Conservation (phyloP, 2,888 invertebrate species). For the Catocala nupta region DNA sequence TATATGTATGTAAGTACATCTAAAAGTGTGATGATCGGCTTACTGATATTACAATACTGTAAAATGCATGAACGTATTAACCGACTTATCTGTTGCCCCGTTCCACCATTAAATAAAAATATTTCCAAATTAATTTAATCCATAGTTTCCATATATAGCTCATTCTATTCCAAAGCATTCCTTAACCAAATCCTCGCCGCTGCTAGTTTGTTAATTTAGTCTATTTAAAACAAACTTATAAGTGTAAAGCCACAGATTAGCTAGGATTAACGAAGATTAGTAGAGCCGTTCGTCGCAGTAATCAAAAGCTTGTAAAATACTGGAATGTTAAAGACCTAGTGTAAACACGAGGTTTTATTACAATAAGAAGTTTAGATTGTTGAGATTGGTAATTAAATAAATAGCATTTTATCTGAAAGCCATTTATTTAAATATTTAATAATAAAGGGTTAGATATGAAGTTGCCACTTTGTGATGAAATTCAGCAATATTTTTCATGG, state of each 20-base stretch:
- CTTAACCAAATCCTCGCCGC: conserved; percentile 38
- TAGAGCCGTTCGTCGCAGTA: conserved; percentile 12
- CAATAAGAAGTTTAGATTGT: background rate
- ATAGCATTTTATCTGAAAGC: background rate
- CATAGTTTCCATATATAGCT: conserved; percentile 29
- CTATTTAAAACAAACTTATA: conserved; percentile 49
- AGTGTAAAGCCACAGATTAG: conserved; percentile 22
- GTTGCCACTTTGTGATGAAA: too few relatives aligned
- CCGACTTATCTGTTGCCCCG: background rate
- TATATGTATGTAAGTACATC: too few relatives aligned
- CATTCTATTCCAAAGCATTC: conserved; percentile 30
- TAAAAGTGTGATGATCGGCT: too few relatives aligned
- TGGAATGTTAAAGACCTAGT: conserved; percentile 16
- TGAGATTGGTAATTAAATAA: background rate
- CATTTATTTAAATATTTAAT: too few relatives aligned
- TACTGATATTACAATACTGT: too few relatives aligned
- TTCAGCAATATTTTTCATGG: too few relatives aligned
- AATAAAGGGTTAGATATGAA: too few relatives aligned
- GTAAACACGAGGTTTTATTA: conserved; percentile 15
- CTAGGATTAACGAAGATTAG: conserved; percentile 18
- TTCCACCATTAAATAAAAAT: conserved; percentile 9
- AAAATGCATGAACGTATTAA: too few relatives aligned
- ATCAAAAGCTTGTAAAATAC: conserved; percentile 17
- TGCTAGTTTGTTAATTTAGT: conserved; percentile 47
- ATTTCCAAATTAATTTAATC: conserved; percentile 17